Evolutionary conservation across 1,140 invertebrate species (phyloP), one percentile per base, ranked within the genome.

Genomic region (Branchinecta lindahli): DNA sequence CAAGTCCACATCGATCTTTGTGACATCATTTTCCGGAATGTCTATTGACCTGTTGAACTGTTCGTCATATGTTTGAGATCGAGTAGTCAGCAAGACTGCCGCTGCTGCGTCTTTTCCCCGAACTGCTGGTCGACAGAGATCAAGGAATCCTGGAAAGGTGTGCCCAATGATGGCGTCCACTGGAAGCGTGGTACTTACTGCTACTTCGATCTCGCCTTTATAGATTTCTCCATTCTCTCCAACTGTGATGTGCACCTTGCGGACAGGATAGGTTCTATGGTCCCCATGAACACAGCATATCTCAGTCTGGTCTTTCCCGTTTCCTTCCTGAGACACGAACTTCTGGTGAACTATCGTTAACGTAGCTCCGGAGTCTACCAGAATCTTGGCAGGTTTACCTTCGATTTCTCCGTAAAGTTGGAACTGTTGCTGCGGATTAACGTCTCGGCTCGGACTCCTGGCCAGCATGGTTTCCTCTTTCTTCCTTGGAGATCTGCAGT

Each of bases 231-330:
- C 52, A 4, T 61, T 61, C 52, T 20, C 2, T 61, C 52, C 52
- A 15, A 6, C 52, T 20, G 18, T 12, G 52, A 61, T 61, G 6
- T 61, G 52, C 12, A 61, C 52, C 12, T 61, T 20, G 12, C 18
- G 12, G 18, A 61, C 12, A 12, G 52, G 52, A 61, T 61, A 61
- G 12, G 52, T 15, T 61, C 18, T 61, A 20, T 20, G 18, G 52
- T 61, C 52, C 52, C 52, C 52, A 61, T 61, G 52, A 20, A 61
- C 52, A 20, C 52, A 61, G 52, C 52, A 61, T 15, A 61, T 20
- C 18, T 61, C 52, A 61, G 2, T 61, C 52, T 61, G 12, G 4
- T 61, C 18, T 61, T 12, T 15, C 12, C 12, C 1, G 52, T 15
- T 15, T 15, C 6, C 12, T 15, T 61, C 52, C 12, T 61, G 12